phyloP scores from a whole-genome alignment of 2,888 invertebrate genomes.

The Ommatoiulus sabulosus region DNA sequence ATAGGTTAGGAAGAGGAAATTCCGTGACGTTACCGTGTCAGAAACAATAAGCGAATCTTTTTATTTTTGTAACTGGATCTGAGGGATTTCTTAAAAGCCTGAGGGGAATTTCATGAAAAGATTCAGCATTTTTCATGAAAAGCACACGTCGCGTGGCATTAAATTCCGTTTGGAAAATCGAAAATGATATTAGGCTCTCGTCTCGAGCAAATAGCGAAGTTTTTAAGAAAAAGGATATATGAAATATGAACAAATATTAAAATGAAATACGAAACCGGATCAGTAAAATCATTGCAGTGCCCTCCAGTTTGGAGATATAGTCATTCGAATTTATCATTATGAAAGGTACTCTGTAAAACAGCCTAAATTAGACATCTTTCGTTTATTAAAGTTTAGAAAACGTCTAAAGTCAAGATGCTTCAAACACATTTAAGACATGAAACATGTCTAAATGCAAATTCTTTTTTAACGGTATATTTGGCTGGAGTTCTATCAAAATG shows the following conservation, averaged over 20 bases:
- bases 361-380: too few species aligned
- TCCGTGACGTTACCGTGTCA: not conserved
- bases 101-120: not conserved
- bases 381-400: too few species aligned
- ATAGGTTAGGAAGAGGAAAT: too few species aligned
- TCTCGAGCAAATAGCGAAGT: not conserved
- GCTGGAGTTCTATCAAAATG: too few species aligned
- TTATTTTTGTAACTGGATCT: not conserved
- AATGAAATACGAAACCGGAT: not conserved
- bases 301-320: too few species aligned
- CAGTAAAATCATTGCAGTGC: too few species aligned
- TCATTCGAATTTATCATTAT: too few species aligned
- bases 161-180: not conserved
- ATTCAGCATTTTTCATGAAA: not conserved
- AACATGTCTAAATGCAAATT: too few species aligned
- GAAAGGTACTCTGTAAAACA: too few species aligned
- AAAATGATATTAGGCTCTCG: not conserved
- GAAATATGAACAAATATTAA: not conserved
- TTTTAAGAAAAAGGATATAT: not conserved
- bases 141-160: not conserved
- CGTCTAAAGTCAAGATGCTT: too few species aligned
- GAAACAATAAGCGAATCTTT: not conserved
- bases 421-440: too few species aligned
- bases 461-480: too few species aligned
- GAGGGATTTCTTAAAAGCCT: conserved; percentile 33